Conservation (phyloP, 2,797 vertebrate genomes). For the Sphenodon punctatus region DNA sequence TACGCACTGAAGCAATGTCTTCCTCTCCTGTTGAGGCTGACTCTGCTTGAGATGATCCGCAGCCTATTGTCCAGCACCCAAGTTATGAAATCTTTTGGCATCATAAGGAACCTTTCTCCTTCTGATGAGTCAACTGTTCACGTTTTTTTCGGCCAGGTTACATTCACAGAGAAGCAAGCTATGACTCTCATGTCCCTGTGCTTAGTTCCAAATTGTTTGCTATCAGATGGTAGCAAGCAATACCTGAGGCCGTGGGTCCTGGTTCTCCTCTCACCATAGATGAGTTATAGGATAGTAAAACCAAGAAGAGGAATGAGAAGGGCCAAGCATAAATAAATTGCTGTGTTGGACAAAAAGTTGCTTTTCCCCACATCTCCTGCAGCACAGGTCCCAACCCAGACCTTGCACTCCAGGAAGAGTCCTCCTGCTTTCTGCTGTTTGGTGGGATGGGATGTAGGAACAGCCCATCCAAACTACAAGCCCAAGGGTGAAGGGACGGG, state of each 20-base stretch:
- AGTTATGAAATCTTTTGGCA: not conserved
- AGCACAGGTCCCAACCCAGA: too few relatives aligned
- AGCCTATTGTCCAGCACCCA: not conserved
- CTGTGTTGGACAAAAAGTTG: too few relatives aligned
- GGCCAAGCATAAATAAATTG: too few relatives aligned
- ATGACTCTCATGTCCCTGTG: not conserved
- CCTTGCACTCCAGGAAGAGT: too few relatives aligned
- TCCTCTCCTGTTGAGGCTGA: not conserved
- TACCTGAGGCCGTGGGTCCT: not conserved
- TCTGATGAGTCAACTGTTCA: not conserved
- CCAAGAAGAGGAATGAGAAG: too few relatives aligned
- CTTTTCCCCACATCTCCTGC: too few relatives aligned
- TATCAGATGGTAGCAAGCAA: not conserved
- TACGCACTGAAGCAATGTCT: rapidly evolving
- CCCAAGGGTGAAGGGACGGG: too few relatives aligned
- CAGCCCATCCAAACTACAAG: too few relatives aligned
- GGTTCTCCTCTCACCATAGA: not conserved
- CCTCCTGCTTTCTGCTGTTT: too few relatives aligned
- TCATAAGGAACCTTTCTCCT: not conserved
- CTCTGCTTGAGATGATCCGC: not conserved
- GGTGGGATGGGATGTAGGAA: too few relatives aligned
- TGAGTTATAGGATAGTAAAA: too few relatives aligned
- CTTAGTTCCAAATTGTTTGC: not conserved
- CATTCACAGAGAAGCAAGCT: too few relatives aligned
- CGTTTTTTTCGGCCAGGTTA: not conserved